A percentile compares a stretch with the other conserved stretches of the same genome.
Evolutionary conservation across 2,888 invertebrate genomes (phyloP).

Genomic region (Drosophila gaucha): DNA sequence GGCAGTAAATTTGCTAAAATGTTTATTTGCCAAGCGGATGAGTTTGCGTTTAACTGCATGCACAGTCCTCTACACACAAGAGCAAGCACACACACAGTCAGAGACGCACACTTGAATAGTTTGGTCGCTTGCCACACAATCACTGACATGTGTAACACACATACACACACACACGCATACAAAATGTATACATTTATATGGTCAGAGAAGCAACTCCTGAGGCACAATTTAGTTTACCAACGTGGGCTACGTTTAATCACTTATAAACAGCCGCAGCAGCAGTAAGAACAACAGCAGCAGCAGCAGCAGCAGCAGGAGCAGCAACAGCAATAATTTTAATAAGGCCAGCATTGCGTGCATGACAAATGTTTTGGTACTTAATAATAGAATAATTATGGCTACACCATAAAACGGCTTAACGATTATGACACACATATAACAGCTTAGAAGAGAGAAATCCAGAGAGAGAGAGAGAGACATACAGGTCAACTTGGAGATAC

Average conservation of each 20-base stretch:
- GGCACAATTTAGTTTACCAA: slow-evolving; percentile 55
- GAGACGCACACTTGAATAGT: slow-evolving; percentile 58
- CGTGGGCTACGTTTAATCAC: slow-evolving; percentile 71
- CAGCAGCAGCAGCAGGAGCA: slow-evolving; percentile 22
- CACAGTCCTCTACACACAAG: slow-evolving; percentile 37
- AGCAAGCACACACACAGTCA: slow-evolving; percentile 9
- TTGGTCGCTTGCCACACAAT: slow-evolving; percentile 50
- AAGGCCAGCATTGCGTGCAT: slow-evolving; percentile 59
- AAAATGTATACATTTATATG: slow-evolving; percentile 20
- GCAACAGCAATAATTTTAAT: slow-evolving; percentile 31
- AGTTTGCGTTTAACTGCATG: slow-evolving; percentile 75
- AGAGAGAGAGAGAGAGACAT: neutral
- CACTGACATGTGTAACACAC: slow-evolving; percentile 55
- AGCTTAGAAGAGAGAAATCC: neutral
- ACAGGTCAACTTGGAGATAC: slow-evolving; percentile 3
- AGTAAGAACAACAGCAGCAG: slow-evolving; percentile 15
- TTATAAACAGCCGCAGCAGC: slow-evolving; percentile 67
- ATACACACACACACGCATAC: slow-evolving; percentile 20
- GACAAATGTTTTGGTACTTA: slow-evolving; percentile 77
- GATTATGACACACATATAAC: slow-evolving; percentile 62
- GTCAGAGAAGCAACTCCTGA: slow-evolving; percentile 35
- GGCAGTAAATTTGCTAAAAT: slow-evolving; percentile 80
- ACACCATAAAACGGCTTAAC: slow-evolving; percentile 75
- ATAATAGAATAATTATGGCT: slow-evolving; percentile 78
- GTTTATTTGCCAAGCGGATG: slow-evolving; percentile 79